Base-by-base conservation (phyloP, 2,113 vertebrate species). In the Oryzias woworae region DNA sequence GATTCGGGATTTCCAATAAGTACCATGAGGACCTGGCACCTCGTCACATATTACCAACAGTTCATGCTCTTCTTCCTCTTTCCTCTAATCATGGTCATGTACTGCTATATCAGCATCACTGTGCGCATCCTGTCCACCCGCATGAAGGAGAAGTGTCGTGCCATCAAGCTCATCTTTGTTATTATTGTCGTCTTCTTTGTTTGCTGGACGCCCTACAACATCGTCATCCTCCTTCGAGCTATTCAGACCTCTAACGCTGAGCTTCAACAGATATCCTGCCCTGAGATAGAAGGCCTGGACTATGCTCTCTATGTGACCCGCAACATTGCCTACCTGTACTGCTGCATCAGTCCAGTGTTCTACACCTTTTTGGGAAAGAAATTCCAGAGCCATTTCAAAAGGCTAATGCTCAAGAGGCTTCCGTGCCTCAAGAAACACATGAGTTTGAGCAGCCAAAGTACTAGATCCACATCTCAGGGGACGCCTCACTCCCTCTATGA, bases 181-280 rank as follows among this genome's bases (percentile, higher is more conserved):
- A 92, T 92, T 10, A 73, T 92, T 51, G 80, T 91, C 26, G 82
- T 84, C 0, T 93, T 92, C 64, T 92, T 92, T 4, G 14, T 64
- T 46, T 93, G 92, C 66, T 93, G 92, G 92, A 91, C 91, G 0
- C 92, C 92, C 7, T 93, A 89, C 82, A 93, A 93, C 1, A n/a
- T 92, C 0, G 87, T 91, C 54, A 75, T 90, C 28, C 83, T 93
- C 14, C 77, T 93, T 2, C 54, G 16, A 46, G 91, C 88, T 0
- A 45, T 92, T 3, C 50, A 67, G 7, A 62, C 72, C 10, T 75
- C 82, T 8, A 31, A 43, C 13, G 0, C 15, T 2, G 7, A 24
- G 3, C 7, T 4, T 0, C 41, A 12, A 0, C 15, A 10, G 0
- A 23, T 22, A 0, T 7, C 2, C 0, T 89, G 87, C 1, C 23